These are phyloP conservation scores for Chrysopa pallens DNA, from an alignment of 1,140 invertebrate genomes.

Conservation along the genomic window DNA sequence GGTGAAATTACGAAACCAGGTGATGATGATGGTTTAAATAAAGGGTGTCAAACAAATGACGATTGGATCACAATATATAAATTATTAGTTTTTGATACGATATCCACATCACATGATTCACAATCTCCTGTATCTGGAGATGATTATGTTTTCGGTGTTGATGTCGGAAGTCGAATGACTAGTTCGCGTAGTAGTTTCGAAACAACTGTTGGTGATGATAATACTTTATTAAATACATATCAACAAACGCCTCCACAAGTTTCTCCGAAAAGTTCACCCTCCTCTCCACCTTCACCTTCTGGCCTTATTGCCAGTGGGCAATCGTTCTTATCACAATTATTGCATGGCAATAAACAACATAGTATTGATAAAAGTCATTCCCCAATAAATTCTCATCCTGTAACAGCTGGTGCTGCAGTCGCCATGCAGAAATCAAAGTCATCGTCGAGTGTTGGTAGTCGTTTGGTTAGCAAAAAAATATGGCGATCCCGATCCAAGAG, in stretches of 20 bases:
- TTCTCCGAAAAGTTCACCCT: conserved; percentile 22
- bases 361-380: conserved; percentile 23
- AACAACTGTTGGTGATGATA: conserved; percentile 22
- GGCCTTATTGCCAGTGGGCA: conserved; percentile 26
- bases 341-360: conserved; percentile 35
- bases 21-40: conserved; percentile 48
- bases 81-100: conserved; percentile 13
- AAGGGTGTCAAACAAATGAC: conserved; percentile 55
- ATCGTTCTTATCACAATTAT: conserved; percentile 43
- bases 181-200: conserved; percentile 35
- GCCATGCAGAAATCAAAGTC: conserved; percentile 78
- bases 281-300: conserved; percentile 26
- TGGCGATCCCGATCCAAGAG: conserved; percentile 65
- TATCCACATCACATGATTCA: too few species aligned
- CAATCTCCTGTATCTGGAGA: neutral
- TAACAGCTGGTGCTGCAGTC: conserved; percentile 28
- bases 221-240: neutral
- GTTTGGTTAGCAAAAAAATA: conserved; percentile 62
- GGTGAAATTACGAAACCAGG: conserved; percentile 52
- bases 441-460: conserved; percentile 55
- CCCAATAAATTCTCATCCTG: conserved; percentile 25
- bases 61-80: conserved; percentile 40
- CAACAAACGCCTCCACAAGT: conserved; percentile 8
- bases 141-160: conserved; percentile 9
- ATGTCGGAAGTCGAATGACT: conserved; percentile 23